Conservation (phyloP, 1,140 invertebrate genomes). For the Pachyrhynchus sulphureomaculatus region DNA sequence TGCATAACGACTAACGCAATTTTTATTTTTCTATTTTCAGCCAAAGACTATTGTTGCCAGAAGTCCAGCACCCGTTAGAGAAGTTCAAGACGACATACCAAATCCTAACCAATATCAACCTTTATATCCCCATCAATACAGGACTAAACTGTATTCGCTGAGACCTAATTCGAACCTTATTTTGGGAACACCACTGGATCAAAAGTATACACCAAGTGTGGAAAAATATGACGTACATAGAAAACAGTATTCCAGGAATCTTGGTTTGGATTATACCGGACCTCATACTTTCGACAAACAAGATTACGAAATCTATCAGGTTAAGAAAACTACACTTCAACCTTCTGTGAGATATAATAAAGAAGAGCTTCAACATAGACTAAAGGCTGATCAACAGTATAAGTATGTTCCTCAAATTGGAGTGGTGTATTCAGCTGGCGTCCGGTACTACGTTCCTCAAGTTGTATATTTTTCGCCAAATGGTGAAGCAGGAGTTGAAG, state of each 20-base stretch:
- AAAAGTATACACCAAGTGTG: conserved; percentile 40
- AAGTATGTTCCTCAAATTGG: conserved; percentile 48
- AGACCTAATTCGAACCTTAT: conserved; percentile 45
- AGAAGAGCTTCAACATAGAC: conserved; percentile 9
- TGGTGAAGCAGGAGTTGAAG: conserved; percentile 33
- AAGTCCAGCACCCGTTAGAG: conserved; percentile 47
- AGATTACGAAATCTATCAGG: conserved; percentile 40
- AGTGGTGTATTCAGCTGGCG: conserved; percentile 46
- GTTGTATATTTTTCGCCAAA: conserved; percentile 39
- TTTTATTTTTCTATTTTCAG: conserved; percentile 16
- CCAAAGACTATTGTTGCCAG: conserved; percentile 22
- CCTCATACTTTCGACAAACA: conserved; percentile 48
- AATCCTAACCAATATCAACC: conserved; percentile 45
- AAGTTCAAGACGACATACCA: conserved; percentile 44
- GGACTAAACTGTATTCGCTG: conserved; percentile 40
- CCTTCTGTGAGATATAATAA: conserved; percentile 32
- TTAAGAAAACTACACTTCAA: conserved; percentile 27
- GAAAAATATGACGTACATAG: conserved; percentile 39
- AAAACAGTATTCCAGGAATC: conserved; percentile 34
- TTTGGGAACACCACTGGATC: conserved; percentile 43
- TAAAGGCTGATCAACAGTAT: conserved; percentile 17
- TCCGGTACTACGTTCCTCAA: conserved; percentile 50
- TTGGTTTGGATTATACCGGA: conserved; percentile 44
- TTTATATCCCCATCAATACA: conserved; percentile 46
- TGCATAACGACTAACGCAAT: too few relatives aligned